These are phyloP conservation scores for Harpalus rubripes DNA, from an alignment of 2,888 invertebrate genomes.

Conservation along the genomic window DNA sequence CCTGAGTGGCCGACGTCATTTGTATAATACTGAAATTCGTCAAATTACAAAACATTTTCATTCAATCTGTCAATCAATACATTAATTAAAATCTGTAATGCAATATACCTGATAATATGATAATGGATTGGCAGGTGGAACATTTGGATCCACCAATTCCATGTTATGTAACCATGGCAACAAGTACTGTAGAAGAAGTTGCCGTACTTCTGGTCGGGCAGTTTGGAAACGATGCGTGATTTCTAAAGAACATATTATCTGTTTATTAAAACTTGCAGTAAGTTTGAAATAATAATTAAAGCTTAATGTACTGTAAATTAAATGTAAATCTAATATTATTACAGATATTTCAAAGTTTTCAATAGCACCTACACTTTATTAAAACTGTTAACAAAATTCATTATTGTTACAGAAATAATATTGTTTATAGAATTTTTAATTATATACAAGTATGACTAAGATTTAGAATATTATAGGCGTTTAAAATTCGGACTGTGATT, in stretches of 20 bases:
- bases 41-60: too few species aligned
- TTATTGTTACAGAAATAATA: too few species aligned
- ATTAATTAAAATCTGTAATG: background rate
- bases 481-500: too few species aligned
- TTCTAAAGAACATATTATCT: constrained; percentile 81
- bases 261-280: background rate
- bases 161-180: constrained; percentile 99
- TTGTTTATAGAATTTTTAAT: too few species aligned
- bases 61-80: too few species aligned
- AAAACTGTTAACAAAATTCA: background rate
- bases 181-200: constrained; percentile 93
- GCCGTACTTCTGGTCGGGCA: constrained; percentile 94
- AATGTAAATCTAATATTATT: constrained; percentile 7
- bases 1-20: constrained; percentile 83
- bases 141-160: constrained; percentile 97
- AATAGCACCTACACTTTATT: background rate
- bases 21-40: constrained; percentile 76
- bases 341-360: background rate
- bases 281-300: constrained; percentile 33
- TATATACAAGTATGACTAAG: too few species aligned
- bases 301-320: constrained; percentile 31
- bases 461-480: too few species aligned
- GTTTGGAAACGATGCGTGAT: constrained; percentile 98
- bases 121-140: constrained; percentile 92
- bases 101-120: constrained; percentile 88